phyloP scores from a whole-genome alignment of 2,113 vertebrate species.

The Labrus mixtus region DNA sequence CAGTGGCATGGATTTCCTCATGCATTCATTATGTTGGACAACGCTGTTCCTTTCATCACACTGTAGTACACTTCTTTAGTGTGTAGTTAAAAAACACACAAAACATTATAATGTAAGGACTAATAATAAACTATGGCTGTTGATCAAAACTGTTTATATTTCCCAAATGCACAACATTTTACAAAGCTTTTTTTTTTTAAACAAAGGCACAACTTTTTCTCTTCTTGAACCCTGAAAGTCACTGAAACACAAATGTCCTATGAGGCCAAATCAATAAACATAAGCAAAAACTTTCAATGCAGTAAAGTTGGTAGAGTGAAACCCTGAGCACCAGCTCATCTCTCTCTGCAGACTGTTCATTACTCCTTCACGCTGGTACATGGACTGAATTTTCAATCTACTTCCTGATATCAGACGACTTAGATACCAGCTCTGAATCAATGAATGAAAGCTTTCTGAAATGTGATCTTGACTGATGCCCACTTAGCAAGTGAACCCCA shows the following conservation, averaged over 20 bases:
- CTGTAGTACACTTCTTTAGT: not conserved
- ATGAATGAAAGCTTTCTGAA: conserved; percentile 55
- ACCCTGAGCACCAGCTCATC: not conserved
- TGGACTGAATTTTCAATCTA: conserved; percentile 50
- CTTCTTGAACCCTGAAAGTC: not conserved
- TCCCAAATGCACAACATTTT: no score
- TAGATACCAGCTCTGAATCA: conserved; percentile 22
- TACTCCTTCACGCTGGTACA: conserved; percentile 14
- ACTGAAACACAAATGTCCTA: not conserved
- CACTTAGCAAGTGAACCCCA: conserved; percentile 51
- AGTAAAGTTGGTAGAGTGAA: not conserved
- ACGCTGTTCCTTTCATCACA: no score
- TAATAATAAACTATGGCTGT: not conserved
- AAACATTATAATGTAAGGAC: conserved; percentile 1
- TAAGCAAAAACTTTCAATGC: not conserved
- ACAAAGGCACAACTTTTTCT: no score
- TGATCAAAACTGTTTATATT: not conserved
- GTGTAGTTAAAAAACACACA: not conserved
- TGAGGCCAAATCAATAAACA: not conserved
- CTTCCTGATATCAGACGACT: conserved; percentile 50
- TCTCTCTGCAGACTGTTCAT: conserved; percentile 8
- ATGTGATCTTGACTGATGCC: conserved; percentile 71
- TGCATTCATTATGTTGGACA: no score
- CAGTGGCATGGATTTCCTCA: no score
- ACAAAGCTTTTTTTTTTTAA: no score